Evolutionary conservation across 2,797 vertebrate species (phyloP).

Genomic region (Gobio occitaniae): DNA sequence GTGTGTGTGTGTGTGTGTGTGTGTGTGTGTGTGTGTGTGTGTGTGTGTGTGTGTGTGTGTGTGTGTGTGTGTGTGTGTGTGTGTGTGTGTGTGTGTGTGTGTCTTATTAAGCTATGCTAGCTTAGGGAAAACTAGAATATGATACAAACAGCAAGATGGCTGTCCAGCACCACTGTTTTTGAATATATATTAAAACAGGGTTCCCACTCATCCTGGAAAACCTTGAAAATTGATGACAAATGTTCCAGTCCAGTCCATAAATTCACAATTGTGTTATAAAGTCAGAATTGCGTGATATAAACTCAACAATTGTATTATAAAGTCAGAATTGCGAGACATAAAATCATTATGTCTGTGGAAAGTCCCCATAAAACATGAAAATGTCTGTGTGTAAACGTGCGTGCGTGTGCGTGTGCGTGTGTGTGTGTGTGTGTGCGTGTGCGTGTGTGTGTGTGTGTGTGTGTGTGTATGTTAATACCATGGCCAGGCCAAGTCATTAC

Average conservation of each 20-base stretch:
- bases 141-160: constrained; percentile 25
- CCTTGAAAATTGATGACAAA: too few relatives aligned
- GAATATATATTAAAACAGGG: not conserved
- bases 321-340: not conserved
- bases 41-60: not conserved
- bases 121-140: constrained; percentile 16
- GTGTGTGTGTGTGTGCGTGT: constrained; percentile 13
- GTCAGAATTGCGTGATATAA: too few relatives aligned
- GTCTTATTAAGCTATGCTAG: constrained; percentile 41
- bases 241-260: too few relatives aligned
- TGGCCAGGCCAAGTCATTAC: constrained; percentile 1
- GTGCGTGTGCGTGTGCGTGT: not conserved
- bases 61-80: not conserved
- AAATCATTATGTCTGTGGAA: not conserved
- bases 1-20: not conserved
- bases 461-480: not conserved
- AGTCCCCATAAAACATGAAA: too few relatives aligned
- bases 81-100: not conserved
- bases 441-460: not conserved
- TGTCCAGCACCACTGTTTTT: not conserved
- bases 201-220: too few relatives aligned
- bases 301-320: too few relatives aligned
- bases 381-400: too few relatives aligned
- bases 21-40: constrained; percentile 4
- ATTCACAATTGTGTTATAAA: too few relatives aligned